Evolutionary conservation across 1,140 invertebrate genomes (phyloP).

Genomic region (Sarcophaga bullata): DNA sequence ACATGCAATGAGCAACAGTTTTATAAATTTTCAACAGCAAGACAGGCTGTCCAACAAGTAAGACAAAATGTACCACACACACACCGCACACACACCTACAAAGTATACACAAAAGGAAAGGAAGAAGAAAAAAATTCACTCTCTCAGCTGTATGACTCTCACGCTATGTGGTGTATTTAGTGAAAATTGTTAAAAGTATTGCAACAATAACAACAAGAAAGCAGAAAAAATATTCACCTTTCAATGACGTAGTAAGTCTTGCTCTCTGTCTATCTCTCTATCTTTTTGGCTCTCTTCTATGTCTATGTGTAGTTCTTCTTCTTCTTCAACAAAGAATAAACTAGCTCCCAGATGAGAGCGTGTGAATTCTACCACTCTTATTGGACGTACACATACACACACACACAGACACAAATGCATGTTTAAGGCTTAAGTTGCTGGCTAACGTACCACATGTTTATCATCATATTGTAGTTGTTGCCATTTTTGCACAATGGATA

Average conservation of each 20-base stretch:
- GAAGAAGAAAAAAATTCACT: no score
- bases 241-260: slow-evolving; percentile 31
- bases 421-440: no score
- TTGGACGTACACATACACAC: neutral
- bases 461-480: no score
- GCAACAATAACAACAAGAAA: neutral
- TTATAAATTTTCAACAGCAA: slow-evolving; percentile 8
- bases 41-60: slow-evolving; percentile 32
- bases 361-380: neutral
- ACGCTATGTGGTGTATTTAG: neutral
- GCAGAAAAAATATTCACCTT: slow-evolving; percentile 21
- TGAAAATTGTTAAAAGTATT: no score
- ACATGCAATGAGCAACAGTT: slow-evolving; percentile 29
- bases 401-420: neutral
- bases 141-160: neutral
- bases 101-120: neutral
- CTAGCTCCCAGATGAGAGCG: neutral
- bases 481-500: neutral
- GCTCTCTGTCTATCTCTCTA: neutral
- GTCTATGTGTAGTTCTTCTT: neutral
- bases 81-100: slow-evolving; percentile 4
- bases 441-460: slow-evolving; percentile 13
- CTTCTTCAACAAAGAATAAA: neutral
- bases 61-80: neutral
- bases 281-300: neutral